Evolutionary conservation across 2,113 vertebrate genomes (phyloP).

Genomic region (Aspiorhynchus laticeps): DNA sequence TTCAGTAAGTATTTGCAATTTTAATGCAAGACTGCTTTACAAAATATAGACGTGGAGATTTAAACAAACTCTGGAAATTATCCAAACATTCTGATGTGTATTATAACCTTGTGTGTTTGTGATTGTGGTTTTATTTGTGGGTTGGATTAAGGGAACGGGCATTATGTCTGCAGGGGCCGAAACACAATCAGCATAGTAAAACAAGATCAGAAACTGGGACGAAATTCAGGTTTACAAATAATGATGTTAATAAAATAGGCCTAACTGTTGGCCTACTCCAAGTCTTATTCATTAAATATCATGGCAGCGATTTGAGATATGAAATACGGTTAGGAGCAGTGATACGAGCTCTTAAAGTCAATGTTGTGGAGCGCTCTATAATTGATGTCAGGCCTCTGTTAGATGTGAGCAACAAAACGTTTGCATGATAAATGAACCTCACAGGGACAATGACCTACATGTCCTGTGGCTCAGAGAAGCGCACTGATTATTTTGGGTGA

Average conservation of each 20-base stretch:
- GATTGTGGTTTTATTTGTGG: constrained; percentile 46
- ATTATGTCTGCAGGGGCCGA: constrained; percentile 39
- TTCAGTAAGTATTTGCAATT: background rate
- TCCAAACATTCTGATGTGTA: constrained; percentile 34
- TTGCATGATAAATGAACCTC: constrained; percentile 37
- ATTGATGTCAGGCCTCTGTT: constrained; percentile 81
- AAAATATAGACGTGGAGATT: background rate
- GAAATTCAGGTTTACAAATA: constrained; percentile 39
- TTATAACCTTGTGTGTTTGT: constrained; percentile 22
- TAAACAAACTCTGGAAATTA: constrained; percentile 44
- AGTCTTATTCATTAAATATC: constrained; percentile 18
- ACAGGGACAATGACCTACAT: constrained; percentile 24
- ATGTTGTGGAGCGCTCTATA: constrained; percentile 86
- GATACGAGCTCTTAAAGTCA: constrained; percentile 83
- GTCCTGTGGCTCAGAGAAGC: constrained; percentile 7
- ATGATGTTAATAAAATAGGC: constrained; percentile 43
- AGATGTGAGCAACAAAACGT: constrained; percentile 56
- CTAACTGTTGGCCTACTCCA: background rate
- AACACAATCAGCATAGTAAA: constrained; percentile 43
- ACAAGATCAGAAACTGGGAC: constrained; percentile 31
- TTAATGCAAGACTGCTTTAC: background rate
- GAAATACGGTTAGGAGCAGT: constrained; percentile 74
- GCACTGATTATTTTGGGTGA: constrained; percentile 4
- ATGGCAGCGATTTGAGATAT: constrained; percentile 56
- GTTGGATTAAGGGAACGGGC: constrained; percentile 13